Base-by-base conservation (phyloP, 2,888 invertebrate species). In the Mesoligia furuncula region DNA sequence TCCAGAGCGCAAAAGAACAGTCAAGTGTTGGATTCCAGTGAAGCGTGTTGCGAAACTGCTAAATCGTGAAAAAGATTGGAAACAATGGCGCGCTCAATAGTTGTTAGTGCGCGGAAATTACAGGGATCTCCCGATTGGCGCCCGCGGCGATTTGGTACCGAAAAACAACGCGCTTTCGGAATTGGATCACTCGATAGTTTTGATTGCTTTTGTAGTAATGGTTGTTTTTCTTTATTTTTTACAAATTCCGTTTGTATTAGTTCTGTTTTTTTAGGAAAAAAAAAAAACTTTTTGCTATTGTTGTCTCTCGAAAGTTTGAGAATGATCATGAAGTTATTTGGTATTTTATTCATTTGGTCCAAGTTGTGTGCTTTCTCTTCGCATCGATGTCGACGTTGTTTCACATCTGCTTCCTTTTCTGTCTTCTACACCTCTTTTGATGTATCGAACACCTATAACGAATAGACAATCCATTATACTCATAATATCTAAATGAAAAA, bases 151-250 rank as follows among this genome's bases (percentile, higher is more conserved):
- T 90, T 69, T 90, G 86, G 68, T 85, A 89, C 88, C 88, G 91
- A 92, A 92, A 89, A 93, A 93, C 93, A 93, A 93, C 89, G 90
- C 91, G 89, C 92, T 93, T 92, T 92, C 91, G 91, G 91, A 91
- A 94, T 93, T 91, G 92, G 91, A 93, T 92, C 92, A 90, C 91
- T 92, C 90, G 90, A 93, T 94, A 93, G 92, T 94, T 95, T 93
- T 94, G 94, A 95, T 95, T 94, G 94, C 92, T 95, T 93, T 92
- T 87, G 88, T 80, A 87, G 91, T 92, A 92, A 93, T 92, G 90
- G 90, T 86, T 86, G 87, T 85, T 80, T 86, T 85, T 86, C 74
- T 87, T 90, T 84, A 81, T 85, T 85, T 87, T 85, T 85, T 86
- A 83, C 84, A 86, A 66, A 68, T 86, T 81, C 39, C 42, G 82